phyloP scores from a whole-genome alignment of 2,888 invertebrate genomes.

The Philereme vetulata region DNA sequence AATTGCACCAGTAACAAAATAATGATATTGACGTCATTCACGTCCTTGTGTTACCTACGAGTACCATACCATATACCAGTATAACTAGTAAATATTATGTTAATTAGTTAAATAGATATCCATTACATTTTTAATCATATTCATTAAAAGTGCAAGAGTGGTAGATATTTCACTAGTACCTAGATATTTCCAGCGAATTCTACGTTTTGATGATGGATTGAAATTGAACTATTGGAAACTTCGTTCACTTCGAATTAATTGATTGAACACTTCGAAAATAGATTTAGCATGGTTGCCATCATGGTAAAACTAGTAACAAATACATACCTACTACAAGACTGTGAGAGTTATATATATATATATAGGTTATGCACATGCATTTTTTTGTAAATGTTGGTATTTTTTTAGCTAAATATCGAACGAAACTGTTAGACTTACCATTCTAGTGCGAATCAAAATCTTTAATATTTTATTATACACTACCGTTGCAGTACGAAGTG shows the following conservation, averaged over 20 bases:
- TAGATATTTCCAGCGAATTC: not conserved
- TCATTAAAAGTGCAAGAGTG: not conserved
- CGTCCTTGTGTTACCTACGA: conserved; percentile 33
- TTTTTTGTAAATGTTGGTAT: no score
- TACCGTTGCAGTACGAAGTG: no score
- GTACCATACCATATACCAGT: conserved; percentile 12
- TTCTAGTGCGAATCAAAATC: no score
- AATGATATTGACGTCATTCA: conserved; percentile 34
- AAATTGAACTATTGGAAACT: not conserved
- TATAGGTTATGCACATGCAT: no score
- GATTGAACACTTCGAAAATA: conserved; percentile 5
- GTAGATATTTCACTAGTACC: not conserved
- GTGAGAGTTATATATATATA: no score
- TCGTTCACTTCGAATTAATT: not conserved
- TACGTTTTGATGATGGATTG: conserved; percentile 4
- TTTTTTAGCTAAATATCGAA: no score
- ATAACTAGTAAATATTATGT: conserved; percentile 26
- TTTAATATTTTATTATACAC: no score
- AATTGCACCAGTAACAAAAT: no score
- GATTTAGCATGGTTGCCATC: not conserved
- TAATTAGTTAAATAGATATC: conserved; percentile 32
- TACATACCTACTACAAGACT: no score
- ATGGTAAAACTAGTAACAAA: no score
- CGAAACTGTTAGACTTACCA: no score
- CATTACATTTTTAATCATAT: conserved; percentile 8